Evolutionary conservation across 1,140 invertebrate genomes (phyloP), one percentile per base, ranked within the genome.

Genomic region (Gonatopus flavifemur): DNA sequence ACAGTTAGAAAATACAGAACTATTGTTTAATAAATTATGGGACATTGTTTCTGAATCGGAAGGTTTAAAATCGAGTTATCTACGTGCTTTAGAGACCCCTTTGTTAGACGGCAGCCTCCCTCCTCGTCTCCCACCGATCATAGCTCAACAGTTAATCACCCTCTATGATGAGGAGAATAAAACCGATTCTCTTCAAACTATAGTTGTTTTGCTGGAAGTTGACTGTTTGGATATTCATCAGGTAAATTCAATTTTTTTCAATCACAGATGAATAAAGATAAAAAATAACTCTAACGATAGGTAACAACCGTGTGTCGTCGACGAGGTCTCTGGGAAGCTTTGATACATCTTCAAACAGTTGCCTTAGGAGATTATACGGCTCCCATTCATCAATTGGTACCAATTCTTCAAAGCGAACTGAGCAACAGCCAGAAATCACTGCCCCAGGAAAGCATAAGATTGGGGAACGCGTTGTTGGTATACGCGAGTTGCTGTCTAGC

Each of bases 401-500:
- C 82, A 0, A 72, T 84, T 16, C 64, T 85, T n/a, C 71, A 78
- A 48, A 69, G 66, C 36, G 68, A 67, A 12, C 48, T 83, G 18
- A 58, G 57, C 5, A 71, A 67, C 51, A 56, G 46, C 10, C 56
- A 50, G 20, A 53, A 67, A 13, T 47, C 43, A 39, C 71, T 70
- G 33, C 58, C 77, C 3, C 74, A 67, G 30, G 79, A 79, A 49
- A 80, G 76, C 60, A 78, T 79, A 33, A 78, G 77, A 62, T 72
- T 93, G 16, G 96, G 96, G 13, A 96, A 96, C 63, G 93, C 94
- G 60, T 78, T 98, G 44, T 75, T 99, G 41, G 89, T 98, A 9
- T 98, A 96, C 68, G 83, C 90, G 31, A 95, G 93, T 44, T 96
- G 94, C 66, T 98, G 95, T 70, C 80, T 99, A 55, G 90, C 91